Evolutionary conservation across 2,888 invertebrate genomes (phyloP).

Genomic region (Hedya salicella): DNA sequence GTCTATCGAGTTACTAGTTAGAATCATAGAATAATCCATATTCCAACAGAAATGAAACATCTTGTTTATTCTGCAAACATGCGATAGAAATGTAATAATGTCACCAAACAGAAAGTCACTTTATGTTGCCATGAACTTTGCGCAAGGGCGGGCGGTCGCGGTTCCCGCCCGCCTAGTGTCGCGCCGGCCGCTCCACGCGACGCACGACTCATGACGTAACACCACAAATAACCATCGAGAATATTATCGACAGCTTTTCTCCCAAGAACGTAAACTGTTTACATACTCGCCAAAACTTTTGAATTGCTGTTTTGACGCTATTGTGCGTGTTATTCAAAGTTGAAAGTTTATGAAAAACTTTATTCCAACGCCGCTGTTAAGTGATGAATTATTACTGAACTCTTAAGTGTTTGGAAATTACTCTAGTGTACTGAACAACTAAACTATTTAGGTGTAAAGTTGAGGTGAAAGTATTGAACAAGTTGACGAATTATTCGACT

Average conservation of each 20-base stretch:
- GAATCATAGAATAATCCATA: constrained; percentile 6
- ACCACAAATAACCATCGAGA: constrained; percentile 54
- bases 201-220: constrained; percentile 59
- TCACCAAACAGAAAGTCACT: constrained; percentile 66
- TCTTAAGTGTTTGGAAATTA: constrained; percentile 29
- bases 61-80: constrained; percentile 28
- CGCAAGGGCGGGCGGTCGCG: constrained; percentile 62
- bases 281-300: constrained; percentile 13
- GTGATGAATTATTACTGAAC: constrained; percentile 15
- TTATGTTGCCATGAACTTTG: constrained; percentile 77
- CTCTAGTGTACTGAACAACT: constrained; percentile 15
- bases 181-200: constrained; percentile 69
- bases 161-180: constrained; percentile 77
- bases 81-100: constrained; percentile 66
- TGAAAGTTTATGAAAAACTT: constrained; percentile 18
- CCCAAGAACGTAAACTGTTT: constrained; percentile 1
- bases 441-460: constrained; percentile 24
- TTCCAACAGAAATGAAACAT: constrained; percentile 16
- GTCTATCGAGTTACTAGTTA: background rate
- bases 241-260: constrained; percentile 53
- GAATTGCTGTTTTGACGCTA: constrained; percentile 2
- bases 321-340: background rate
- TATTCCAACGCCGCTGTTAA: constrained; percentile 2
- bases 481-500: constrained; percentile 8
- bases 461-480: constrained; percentile 27